These are phyloP conservation scores for Gracilinanus agilis DNA, from an alignment of 2,113 vertebrate genomes.

Conservation along the genomic window DNA sequence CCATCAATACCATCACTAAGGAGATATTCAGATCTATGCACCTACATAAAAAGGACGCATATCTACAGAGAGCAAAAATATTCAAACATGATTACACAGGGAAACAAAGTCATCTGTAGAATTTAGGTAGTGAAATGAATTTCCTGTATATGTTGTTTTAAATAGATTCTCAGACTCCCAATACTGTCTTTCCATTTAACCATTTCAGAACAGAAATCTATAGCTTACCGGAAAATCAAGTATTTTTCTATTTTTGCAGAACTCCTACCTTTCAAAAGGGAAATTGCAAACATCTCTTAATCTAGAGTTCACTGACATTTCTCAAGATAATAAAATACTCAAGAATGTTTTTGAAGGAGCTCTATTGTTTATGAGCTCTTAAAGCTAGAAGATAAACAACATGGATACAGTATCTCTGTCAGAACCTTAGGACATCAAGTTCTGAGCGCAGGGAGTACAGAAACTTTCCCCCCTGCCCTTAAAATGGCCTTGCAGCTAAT, in stretches of 20 bases:
- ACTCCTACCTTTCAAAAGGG: constrained; percentile 33
- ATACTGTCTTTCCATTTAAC: constrained; percentile 30
- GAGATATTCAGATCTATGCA: constrained; percentile 22
- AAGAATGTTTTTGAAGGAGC: constrained; percentile 24
- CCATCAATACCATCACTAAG: neutral
- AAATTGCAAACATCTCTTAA: neutral
- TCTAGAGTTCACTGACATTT: neutral
- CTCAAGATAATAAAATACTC: constrained; percentile 39
- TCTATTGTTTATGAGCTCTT: constrained; percentile 35
- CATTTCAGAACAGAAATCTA: neutral
- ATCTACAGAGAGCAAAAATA: constrained; percentile 27
- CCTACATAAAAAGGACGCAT: neutral
- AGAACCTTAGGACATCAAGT: constrained; percentile 23
- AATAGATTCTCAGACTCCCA: neutral
- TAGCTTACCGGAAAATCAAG: neutral
- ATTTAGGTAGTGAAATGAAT: constrained; percentile 18
- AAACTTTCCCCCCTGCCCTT: constrained; percentile 11
- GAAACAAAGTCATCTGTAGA: neutral
- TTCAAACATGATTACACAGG: neutral
- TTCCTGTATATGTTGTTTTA: constrained; percentile 18
- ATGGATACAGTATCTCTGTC: constrained; percentile 51
- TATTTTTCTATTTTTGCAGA: neutral
- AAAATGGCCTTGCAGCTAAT: neutral
- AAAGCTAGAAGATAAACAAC: constrained; percentile 1
- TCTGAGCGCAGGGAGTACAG: neutral